Base-by-base conservation (phyloP, 1,140 invertebrate species). In the Acromyrmex charruanus region DNA sequence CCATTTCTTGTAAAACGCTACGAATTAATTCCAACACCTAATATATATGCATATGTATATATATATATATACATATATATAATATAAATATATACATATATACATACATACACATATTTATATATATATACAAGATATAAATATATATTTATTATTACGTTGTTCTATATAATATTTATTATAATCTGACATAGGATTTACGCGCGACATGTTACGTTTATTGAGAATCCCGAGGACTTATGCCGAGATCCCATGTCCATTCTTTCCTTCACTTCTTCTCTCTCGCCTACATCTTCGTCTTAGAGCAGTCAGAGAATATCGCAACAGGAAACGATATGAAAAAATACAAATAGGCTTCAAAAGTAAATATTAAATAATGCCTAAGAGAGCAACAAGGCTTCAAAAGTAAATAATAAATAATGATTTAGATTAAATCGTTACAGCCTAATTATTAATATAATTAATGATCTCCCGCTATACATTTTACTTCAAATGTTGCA, bases 161-260 rank as follows among this genome's bases (percentile, higher is more conserved):
- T 95, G 91, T 94, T 94, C 93, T 94, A 92, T 95, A 92, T 94
- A 95, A 95, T 95, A 95, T 95, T 95, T 95, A 95, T 95, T 95
- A 91, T 93, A 92, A 94, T 90, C 85, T 85, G 88, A 87, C 71
- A 80, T 89, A 91, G 85, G 80, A 84, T 91, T 91, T 84, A 90
- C 87, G 87, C 87, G 87, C 87, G 85, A 87, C 53, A 89, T 90
- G 89, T 91, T 91, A 91, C 88, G 89, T 91, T 91, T 91, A 89
- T 91, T 88, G 85, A 90, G 74, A 86, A 18, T 44, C 31, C 65
- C 74, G 21, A 79, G 71, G 85, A 79, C 66, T 91, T 77, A 59
- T 87, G 88, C 85, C 79, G 89, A 89, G 88, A 91, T 91, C 65
- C 49, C 25, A 75, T 39, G 18, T 49, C 18, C 21, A 25, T 75